Base-by-base conservation (phyloP, 2,113 vertebrate species). In the Calidris pugnax region DNA sequence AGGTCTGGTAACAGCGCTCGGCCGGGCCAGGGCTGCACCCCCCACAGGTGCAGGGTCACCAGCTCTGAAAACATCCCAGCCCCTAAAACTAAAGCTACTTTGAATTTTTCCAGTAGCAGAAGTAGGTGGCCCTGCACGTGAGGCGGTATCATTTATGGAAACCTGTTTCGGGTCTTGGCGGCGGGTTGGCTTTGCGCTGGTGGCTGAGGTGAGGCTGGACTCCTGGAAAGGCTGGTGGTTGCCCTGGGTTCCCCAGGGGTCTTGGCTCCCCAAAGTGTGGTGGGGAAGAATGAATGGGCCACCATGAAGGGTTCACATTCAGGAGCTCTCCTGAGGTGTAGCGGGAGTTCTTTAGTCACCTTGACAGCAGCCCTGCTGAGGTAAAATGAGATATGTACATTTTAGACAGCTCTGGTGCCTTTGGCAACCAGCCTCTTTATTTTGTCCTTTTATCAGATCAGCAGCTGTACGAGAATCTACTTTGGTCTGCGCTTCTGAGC, bases 101-200 rank as follows among this genome's bases (percentile, higher is more conserved):
- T 4, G 43, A n/a, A 19, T 37, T 45, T 1, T 88, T 90, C 55
- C 84, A 26, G 14, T 35, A 5, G 71, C 47, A 67, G 80, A 41
- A 67, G 14, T 35, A 67, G 72, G 75, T 16, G 51, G 51, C 32
- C 11, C 87, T 28, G 50, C 88, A 45, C n/a, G 51, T 95, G 83
- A 7, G 33, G 41, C 6, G 2, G 0, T 7, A 0, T 1, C 6
- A 1, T 3, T 16, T 9, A 10, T 15, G 4, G 16, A 11, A 53
- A 4, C 24, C 4, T 4, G 17, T 41, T n/a, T 23, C 1, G 5
- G 8, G 67, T 2, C 37, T 35, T 64, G 7, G 85, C 15, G 3
- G 2, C 2, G 5, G 7, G 9, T 3, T 37, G 53, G 73, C 14
- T 72, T 27, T 6, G 71, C 8, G 71, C 43, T 21, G 51, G 76